Conservation (phyloP, 1,140 invertebrate genomes). For the Diuraphis noxia region DNA sequence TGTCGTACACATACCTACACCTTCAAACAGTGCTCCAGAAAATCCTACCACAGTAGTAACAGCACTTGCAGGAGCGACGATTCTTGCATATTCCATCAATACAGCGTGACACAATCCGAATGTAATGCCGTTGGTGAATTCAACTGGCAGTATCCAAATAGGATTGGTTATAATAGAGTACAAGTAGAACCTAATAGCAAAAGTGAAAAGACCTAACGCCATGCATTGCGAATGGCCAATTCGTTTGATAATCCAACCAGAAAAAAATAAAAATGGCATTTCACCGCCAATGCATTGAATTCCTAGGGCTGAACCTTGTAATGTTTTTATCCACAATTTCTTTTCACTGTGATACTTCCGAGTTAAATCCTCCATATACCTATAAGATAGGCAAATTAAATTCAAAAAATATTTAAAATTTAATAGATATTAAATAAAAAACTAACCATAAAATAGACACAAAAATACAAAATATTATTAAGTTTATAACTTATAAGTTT, state of each 20-base stretch:
- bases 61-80: conserved; percentile 80
- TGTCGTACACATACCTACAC: conserved; percentile 66
- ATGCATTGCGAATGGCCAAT: conserved; percentile 82
- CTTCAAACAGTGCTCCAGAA: conserved; percentile 83
- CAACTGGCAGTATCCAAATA: conserved; percentile 82
- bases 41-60: conserved; percentile 83
- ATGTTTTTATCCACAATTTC: conserved; percentile 70
- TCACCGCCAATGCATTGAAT: conserved; percentile 86
- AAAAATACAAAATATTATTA: neutral
- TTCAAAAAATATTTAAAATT: neutral
- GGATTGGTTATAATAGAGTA: conserved; percentile 81
- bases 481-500: neutral
- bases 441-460: neutral
- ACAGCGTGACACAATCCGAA: conserved; percentile 87
- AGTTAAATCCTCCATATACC: conserved; percentile 74
- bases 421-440: neutral
- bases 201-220: conserved; percentile 76
- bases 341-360: conserved; percentile 56
- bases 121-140: conserved; percentile 83
- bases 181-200: conserved; percentile 75
- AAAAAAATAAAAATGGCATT: conserved; percentile 84
- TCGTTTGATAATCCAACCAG: conserved; percentile 73
- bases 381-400: conserved; percentile 37
- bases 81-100: conserved; percentile 85
- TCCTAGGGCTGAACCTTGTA: conserved; percentile 77